Evolutionary conservation across 2,113 vertebrate species (phyloP).

Genomic region (Notothenia rossii): DNA sequence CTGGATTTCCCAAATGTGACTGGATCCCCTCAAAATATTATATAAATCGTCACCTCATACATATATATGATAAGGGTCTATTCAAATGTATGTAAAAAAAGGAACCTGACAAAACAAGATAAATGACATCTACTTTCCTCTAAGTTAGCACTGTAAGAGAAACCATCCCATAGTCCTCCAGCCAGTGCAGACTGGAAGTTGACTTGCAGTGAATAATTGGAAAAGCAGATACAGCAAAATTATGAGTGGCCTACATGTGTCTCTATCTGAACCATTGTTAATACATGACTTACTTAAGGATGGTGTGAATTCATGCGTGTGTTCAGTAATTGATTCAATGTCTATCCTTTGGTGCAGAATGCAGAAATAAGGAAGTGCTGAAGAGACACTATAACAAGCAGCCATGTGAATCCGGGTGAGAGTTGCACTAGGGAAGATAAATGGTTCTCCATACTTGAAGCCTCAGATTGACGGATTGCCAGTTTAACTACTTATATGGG

Average conservation of each 20-base stretch:
- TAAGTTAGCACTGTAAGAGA: neutral
- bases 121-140: neutral
- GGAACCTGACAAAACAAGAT: neutral
- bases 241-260: slow-evolving; percentile 26
- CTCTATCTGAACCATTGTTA: slow-evolving; percentile 35
- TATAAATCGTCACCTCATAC: too few relatives aligned
- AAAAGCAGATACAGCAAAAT: slow-evolving; percentile 55
- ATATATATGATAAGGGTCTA: neutral
- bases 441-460: slow-evolving; percentile 16
- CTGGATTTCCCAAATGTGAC: neutral
- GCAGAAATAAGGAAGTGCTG: slow-evolving; percentile 68
- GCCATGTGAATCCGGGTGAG: slow-evolving; percentile 42
- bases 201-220: slow-evolving; percentile 36
- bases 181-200: neutral
- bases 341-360: slow-evolving; percentile 54
- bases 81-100: neutral
- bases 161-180: neutral
- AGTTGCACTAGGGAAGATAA: slow-evolving; percentile 13
- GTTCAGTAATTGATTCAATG: slow-evolving; percentile 67
- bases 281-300: slow-evolving; percentile 33
- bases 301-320: slow-evolving; percentile 45
- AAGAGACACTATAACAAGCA: slow-evolving; percentile 68
- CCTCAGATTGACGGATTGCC: slow-evolving; percentile 54
- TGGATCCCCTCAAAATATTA: neutral
- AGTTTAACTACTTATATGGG: slow-evolving; percentile 29